Evolutionary conservation across 2,797 vertebrate genomes (phyloP), one percentile per base, ranked within the genome.

Genomic region (Alfaro cultratus): DNA sequence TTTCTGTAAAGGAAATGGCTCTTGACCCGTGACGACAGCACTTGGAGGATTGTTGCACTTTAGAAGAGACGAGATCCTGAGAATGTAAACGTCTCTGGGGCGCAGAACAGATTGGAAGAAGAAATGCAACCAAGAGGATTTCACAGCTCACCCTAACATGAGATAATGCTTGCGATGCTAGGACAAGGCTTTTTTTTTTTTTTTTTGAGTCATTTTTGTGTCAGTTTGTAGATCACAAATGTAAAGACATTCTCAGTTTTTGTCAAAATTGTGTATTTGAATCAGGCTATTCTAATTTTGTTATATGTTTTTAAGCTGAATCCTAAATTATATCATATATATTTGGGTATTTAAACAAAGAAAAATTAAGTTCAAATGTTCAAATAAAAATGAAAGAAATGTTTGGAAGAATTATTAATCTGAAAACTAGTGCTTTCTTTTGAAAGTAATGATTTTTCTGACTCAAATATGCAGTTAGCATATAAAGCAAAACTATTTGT

Each of bases 71-170:
- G 70, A 26, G 82, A 85, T 89, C 81, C 73, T 89, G 46, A 82
- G 87, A 84, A 82, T 86, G 83, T 82, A 75, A 76, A 84, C 0
- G 55, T 79, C 87, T 43, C 5, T 3, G 78, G 87, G 83, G 39
- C 31, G 57, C 39, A 83, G 72, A 86, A 80, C 79, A 45, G 31
- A 70, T 73, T 74, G 77, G 51, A 77, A 78, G 51, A 70, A 82
- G 73, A 64, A 71, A 60, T 45, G n/a, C 43, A 41, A 74, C 79
- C 60, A 34, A 82, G 74, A 72, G 53, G 73, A 73, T 78, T 73
- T 0, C 1, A n/a, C 62, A 77, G 71, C 71, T 64, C 78, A 77
- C 79, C 41, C 29, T 53, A 2, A 0, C 41, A 1, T 70, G 46
- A 3, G 29, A 49, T 55, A 18, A n/a, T 39, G 15, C 72, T 70